Conservation (phyloP, 2,888 invertebrate species). For the Eilema griseolum region DNA sequence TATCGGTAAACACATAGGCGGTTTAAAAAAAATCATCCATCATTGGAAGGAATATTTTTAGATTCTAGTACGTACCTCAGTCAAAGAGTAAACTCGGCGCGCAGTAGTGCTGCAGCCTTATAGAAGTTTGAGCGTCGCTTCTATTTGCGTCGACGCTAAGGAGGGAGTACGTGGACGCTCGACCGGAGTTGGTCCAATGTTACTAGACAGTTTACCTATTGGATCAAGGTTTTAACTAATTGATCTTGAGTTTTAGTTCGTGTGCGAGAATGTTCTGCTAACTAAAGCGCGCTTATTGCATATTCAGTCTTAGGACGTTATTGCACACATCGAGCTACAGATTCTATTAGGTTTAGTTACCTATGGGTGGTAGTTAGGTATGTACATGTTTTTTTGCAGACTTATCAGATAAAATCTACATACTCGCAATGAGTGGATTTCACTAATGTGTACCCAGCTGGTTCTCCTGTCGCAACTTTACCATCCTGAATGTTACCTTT, state of each 20-base stretch:
- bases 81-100: slow-evolving; percentile 71
- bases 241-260: background rate
- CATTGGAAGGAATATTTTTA: no score
- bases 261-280: background rate
- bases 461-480: no score
- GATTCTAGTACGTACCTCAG: slow-evolving; percentile 56
- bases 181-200: slow-evolving; percentile 1
- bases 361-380: no score
- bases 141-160: slow-evolving; percentile 69
- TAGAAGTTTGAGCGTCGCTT: slow-evolving; percentile 59
- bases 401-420: no score
- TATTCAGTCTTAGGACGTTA: background rate
- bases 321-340: background rate
- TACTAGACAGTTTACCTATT: background rate
- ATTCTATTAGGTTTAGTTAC: background rate
- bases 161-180: slow-evolving; percentile 38
- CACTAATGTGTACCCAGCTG: no score
- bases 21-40: no score
- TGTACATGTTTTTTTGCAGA: no score
- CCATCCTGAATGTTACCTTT: no score
- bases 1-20: no score
- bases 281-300: background rate
- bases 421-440: no score
- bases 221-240: background rate
- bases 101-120: slow-evolving; percentile 61